phyloP scores from a whole-genome alignment of 2,888 invertebrate genomes.

The Phytoseiulus persimilis region DNA sequence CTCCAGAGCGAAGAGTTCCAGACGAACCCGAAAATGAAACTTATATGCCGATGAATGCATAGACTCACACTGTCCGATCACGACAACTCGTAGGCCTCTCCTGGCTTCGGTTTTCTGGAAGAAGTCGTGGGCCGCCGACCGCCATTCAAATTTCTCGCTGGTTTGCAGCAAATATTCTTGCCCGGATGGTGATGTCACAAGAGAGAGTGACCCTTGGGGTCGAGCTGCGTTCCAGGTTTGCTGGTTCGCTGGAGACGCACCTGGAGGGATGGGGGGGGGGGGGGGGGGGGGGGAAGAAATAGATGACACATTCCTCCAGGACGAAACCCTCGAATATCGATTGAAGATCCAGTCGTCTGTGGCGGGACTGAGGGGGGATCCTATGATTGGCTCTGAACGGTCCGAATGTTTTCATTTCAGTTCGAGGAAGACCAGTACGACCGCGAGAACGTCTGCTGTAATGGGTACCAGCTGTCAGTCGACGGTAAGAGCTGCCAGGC shows the following conservation, averaged over 20 bases:
- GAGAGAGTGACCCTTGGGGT: background rate
- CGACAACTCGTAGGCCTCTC: background rate
- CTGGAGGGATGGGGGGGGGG: too few relatives aligned
- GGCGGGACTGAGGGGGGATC: too few relatives aligned
- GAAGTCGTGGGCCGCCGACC: background rate
- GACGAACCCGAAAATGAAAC: background rate
- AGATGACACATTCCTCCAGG: background rate
- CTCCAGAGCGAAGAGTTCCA: background rate
- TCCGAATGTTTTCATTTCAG: background rate
- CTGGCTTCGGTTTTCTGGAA: background rate
- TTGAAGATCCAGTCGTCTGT: too few relatives aligned
- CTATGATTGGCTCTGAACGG: background rate
- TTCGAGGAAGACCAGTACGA: constrained; percentile 1
- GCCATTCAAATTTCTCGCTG: background rate
- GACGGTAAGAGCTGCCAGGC: background rate
- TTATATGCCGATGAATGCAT: background rate
- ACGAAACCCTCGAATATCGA: too few relatives aligned
- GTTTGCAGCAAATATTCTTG: background rate
- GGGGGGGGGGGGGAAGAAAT: background rate
- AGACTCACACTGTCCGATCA: background rate
- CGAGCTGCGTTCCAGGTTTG: background rate
- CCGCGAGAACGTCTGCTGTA: constrained; percentile 7
- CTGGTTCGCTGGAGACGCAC: background rate
- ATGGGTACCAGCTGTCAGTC: constrained; percentile 21
- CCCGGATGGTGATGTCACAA: background rate